Conservation (phyloP, 2,888 invertebrate genomes). For the Hemicrepidius hirtus region DNA sequence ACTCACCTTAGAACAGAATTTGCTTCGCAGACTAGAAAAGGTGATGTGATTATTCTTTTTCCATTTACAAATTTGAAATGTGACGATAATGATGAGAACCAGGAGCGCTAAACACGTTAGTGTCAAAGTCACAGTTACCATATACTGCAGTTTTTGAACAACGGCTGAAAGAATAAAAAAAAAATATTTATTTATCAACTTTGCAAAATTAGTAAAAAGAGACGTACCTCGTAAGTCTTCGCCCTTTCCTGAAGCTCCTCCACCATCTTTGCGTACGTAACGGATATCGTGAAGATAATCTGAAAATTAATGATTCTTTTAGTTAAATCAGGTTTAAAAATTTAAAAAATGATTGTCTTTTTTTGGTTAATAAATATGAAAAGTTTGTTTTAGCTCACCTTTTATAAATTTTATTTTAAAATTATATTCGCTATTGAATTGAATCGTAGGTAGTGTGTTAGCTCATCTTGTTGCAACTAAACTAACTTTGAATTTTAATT, state of each 20-base stretch:
- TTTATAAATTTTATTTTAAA: too few relatives aligned
- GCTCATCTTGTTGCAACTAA: too few relatives aligned
- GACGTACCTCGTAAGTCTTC: slow-evolving; percentile 63
- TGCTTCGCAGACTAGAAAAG: slow-evolving; percentile 62
- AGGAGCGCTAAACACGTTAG: slow-evolving; percentile 65
- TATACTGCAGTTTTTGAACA: slow-evolving; percentile 63
- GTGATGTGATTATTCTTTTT: slow-evolving; percentile 68
- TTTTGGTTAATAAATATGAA: too few relatives aligned
- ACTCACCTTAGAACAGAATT: slow-evolving; percentile 64
- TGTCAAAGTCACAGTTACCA: slow-evolving; percentile 64
- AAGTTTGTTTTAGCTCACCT: too few relatives aligned
- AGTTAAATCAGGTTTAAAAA: too few relatives aligned
- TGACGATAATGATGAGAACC: slow-evolving; percentile 58
- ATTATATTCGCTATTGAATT: too few relatives aligned
- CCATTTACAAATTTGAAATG: slow-evolving; percentile 66
- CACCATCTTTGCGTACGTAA: slow-evolving; percentile 60
- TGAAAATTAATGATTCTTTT: slow-evolving; percentile 57
- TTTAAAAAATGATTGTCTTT: too few relatives aligned
- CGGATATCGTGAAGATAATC: slow-evolving; percentile 67
- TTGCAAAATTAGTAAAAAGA: neutral
- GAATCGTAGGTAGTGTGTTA: too few relatives aligned
- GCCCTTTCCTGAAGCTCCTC: slow-evolving; percentile 45
- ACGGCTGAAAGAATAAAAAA: slow-evolving; percentile 60
- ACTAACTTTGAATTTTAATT: slow-evolving; percentile 6
- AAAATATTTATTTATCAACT: neutral